These are phyloP conservation scores for Aleiodes testaceus DNA, from an alignment of 2,888 invertebrate genomes.

Conservation along the genomic window DNA sequence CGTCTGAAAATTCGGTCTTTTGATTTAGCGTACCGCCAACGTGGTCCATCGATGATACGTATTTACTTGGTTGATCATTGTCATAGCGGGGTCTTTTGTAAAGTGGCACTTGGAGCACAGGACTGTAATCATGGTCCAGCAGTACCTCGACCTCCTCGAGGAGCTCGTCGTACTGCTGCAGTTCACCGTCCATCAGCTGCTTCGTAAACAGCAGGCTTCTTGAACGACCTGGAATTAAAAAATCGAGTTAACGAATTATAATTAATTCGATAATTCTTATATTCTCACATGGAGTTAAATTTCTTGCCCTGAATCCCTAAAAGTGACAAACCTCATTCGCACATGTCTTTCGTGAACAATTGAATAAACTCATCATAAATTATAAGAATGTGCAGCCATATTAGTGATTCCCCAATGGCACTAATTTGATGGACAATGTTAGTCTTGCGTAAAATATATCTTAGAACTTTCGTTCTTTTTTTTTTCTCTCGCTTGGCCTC, in stretches of 20 bases:
- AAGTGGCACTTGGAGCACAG: slow-evolving; percentile 61
- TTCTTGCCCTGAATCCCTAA: too few species aligned
- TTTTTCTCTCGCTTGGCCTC: too few species aligned
- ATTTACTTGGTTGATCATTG: slow-evolving; percentile 56
- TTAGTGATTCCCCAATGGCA: not conserved
- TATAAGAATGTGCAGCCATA: not conserved
- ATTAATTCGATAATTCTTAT: too few species aligned
- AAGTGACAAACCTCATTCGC: too few species aligned
- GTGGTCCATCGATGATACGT: slow-evolving; percentile 54
- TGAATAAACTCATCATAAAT: not conserved
- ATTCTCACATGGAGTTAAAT: too few species aligned
- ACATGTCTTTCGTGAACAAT: too few species aligned
- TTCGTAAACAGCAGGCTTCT: slow-evolving; percentile 68
- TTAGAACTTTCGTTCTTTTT: not conserved
- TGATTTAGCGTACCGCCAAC: slow-evolving; percentile 58
- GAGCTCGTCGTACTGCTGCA: slow-evolving; percentile 67
- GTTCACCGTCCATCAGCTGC: slow-evolving; percentile 65
- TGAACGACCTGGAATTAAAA: slow-evolving; percentile 64
- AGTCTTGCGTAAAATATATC: too few species aligned
- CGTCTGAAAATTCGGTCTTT: slow-evolving; percentile 50
- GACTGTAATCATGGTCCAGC: slow-evolving; percentile 69
- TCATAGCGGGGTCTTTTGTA: slow-evolving; percentile 65
- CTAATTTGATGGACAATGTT: not conserved
- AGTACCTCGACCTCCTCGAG: slow-evolving; percentile 68
- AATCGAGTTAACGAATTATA: not conserved